phyloP scores from a whole-genome alignment of 2,888 invertebrate genomes.

The Aphelenchoides bicaudatus region DNA sequence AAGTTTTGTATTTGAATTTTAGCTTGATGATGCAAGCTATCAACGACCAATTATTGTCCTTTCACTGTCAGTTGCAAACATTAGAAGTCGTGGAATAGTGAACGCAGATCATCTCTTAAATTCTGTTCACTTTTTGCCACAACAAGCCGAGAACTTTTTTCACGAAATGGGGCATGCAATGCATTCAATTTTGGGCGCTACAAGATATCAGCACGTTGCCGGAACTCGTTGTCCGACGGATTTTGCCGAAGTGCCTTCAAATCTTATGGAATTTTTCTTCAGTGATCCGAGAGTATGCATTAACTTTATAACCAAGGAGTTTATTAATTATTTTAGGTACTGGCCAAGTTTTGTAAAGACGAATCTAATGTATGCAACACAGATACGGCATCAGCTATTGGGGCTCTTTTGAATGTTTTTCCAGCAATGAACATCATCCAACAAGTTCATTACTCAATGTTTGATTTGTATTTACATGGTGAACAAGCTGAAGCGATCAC shows the following conservation, averaged over 20 bases:
- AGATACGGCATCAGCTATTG: slow-evolving; percentile 5
- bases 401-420: slow-evolving; percentile 13
- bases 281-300: slow-evolving; percentile 69
- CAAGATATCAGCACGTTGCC: slow-evolving; percentile 90
- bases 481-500: slow-evolving; percentile 31
- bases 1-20: slow-evolving; percentile 5
- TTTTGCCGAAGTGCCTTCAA: slow-evolving; percentile 95
- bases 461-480: slow-evolving; percentile 59
- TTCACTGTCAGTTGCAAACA: slow-evolving; percentile 40
- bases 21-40: slow-evolving; percentile 35
- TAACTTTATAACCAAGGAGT: neutral
- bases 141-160: slow-evolving; percentile 89
- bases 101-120: neutral
- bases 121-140: slow-evolving; percentile 68
- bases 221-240: slow-evolving; percentile 93
- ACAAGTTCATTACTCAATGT: slow-evolving; percentile 38
- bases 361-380: neutral
- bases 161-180: slow-evolving; percentile 99
- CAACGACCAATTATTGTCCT: slow-evolving; percentile 54
- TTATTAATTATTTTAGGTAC: slow-evolving; percentile 12
- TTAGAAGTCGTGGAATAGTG: neutral
- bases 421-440: slow-evolving; percentile 18
- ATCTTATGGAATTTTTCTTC: slow-evolving; percentile 95
- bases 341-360: slow-evolving; percentile 26
- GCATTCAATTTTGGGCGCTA: slow-evolving; percentile 95